Evolutionary conservation across 2,888 invertebrate genomes (phyloP), one percentile per base, ranked within the genome.

Genomic region (Dyspetes luteomarginatus): DNA sequence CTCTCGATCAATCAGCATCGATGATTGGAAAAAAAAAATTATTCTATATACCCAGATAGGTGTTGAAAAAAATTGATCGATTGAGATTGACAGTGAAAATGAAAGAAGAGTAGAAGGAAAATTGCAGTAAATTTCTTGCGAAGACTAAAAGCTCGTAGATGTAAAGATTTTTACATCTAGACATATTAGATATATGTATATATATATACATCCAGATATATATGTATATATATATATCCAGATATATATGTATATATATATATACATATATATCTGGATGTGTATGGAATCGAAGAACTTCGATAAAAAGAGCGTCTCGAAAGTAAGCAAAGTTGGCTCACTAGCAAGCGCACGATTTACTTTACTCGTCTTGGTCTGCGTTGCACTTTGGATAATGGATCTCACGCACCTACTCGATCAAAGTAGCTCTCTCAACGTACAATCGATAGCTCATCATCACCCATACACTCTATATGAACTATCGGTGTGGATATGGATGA

Each of bases 331-430:
- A 64, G 64, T 43, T 65, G 28, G 50, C 41, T 60, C 73, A 19
- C 52, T 52, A 24, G 24, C 52, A 67, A 84, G 82, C 78, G 78
- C 84, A 36, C 81, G 83, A 85, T 89, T 89, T 85, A 87, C 88
- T 78, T 82, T 80, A 26, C 65, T n/a, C 82, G 78, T 76, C 19
- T 26, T 76, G 7, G 36, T 41, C 45, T 67, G 58, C 67, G 71
- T 72, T 76, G 52, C 83, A 79, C 85, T 83, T 81, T 78, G 82
- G 83, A 87, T 88, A 87, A 89, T 88, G 86, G 85, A 86, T 84
- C 84, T 84, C 85, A 84, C 83, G 52, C 52, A 56, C 71, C 36
- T 43, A 56, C 65, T 50, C 36, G 36, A 17, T 45, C 55, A 43
- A 15, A 55, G 69, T 58, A 48, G 3, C 48, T 69, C 30, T 71